Evolutionary conservation across 2,113 vertebrate species (phyloP).

Genomic region (Ciconia maguari): DNA sequence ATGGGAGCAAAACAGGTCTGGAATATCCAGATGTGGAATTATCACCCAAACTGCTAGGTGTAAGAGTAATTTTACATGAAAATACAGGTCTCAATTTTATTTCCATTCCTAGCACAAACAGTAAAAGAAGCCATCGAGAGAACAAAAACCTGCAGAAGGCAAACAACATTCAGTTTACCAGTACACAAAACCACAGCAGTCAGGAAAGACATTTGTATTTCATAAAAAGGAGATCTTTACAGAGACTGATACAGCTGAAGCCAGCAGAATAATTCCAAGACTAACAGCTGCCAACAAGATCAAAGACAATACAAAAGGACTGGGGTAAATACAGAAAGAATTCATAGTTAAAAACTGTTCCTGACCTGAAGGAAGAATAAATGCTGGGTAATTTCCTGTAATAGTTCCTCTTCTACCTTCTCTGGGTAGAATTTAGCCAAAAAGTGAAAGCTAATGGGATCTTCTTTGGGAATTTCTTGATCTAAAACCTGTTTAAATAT

Average conservation of each 20-base stretch:
- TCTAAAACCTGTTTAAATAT: constrained; percentile 82
- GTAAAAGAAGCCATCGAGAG: neutral
- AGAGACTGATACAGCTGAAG: neutral
- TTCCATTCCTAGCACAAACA: neutral
- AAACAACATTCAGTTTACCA: neutral
- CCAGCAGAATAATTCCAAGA: neutral
- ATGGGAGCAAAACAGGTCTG: neutral
- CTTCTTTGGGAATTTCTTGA: constrained; percentile 93
- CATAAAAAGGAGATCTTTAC: neutral
- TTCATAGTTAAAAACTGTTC: neutral
- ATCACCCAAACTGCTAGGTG: neutral
- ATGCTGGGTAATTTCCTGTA: constrained; percentile 94
- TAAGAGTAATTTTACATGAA: neutral
- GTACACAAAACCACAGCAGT: neutral
- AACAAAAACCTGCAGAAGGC: neutral
- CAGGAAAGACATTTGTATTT: neutral
- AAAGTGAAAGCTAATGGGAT: constrained; percentile 88
- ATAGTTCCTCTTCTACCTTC: constrained; percentile 90
- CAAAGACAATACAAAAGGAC: neutral
- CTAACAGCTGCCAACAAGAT: neutral
- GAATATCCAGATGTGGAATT: neutral
- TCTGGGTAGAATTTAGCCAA: constrained; percentile 93
- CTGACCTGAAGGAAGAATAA: constrained; percentile 94
- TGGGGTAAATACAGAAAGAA: neutral
- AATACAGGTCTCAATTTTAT: neutral